phyloP scores from a whole-genome alignment of 2,888 invertebrate genomes.

The Sphinx pinastri region DNA sequence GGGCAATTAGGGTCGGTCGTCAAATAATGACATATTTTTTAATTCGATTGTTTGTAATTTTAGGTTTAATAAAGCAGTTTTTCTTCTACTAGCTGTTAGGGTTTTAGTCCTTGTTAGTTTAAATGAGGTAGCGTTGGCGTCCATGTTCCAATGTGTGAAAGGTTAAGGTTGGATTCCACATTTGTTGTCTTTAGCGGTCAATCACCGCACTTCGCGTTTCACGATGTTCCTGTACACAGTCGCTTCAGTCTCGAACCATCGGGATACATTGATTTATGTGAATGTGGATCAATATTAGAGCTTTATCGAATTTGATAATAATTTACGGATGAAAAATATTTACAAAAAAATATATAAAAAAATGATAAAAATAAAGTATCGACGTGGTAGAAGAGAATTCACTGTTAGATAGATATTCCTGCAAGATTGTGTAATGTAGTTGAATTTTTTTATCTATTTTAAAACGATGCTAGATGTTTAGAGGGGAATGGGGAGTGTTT shows the following conservation, averaged over 20 bases:
- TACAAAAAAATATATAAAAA: constrained; percentile 53
- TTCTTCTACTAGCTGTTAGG: not conserved
- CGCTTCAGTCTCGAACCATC: constrained; percentile 48
- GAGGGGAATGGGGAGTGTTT: constrained; percentile 51
- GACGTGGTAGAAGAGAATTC: constrained; percentile 46
- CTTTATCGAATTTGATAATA: constrained; percentile 84
- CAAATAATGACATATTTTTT: too few species aligned
- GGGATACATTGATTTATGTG: constrained; percentile 66
- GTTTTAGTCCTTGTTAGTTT: not conserved
- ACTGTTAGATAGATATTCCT: constrained; percentile 73
- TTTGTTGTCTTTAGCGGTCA: constrained; percentile 18
- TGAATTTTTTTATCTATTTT: constrained; percentile 62
- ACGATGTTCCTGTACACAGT: constrained; percentile 33
- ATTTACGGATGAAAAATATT: constrained; percentile 79
- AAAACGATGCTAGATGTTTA: constrained; percentile 78
- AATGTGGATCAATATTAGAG: constrained; percentile 83
- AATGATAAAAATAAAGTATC: constrained; percentile 44
- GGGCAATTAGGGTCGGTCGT: not conserved
- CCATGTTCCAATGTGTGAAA: constrained; percentile 19
- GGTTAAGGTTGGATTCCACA: constrained; percentile 20
- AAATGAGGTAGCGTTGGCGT: not conserved
- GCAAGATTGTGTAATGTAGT: constrained; percentile 70
- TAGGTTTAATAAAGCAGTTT: not conserved
- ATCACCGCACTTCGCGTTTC: constrained; percentile 2
- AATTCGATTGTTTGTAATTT: not conserved